Conservation (phyloP, 2,888 invertebrate species). For the Volucella zonaria region DNA sequence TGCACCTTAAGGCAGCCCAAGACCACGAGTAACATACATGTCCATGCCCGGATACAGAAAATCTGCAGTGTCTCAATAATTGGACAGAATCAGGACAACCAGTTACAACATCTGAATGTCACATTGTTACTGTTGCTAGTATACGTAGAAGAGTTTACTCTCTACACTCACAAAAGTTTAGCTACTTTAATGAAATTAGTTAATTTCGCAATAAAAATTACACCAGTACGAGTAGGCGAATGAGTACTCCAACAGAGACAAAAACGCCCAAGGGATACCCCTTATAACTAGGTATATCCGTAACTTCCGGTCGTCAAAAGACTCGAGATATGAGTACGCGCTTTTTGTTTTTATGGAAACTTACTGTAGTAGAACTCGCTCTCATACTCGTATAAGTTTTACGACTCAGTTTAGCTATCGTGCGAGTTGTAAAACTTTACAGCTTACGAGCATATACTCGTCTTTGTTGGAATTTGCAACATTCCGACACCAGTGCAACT, state of each 20-base stretch:
- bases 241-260: neutral
- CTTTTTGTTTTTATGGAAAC: constrained; percentile 45
- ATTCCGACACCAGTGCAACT: constrained; percentile 22
- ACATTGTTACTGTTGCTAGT: constrained; percentile 6
- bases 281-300: constrained; percentile 9
- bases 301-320: constrained; percentile 12
- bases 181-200: constrained; percentile 34
- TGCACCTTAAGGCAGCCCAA: neutral
- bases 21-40: neutral
- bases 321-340: constrained; percentile 11
- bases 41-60: constrained; percentile 14
- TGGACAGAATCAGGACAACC: constrained; percentile 42
- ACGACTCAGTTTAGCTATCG: constrained; percentile 32
- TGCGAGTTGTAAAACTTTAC: constrained; percentile 53
- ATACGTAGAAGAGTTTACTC: neutral
- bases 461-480: constrained; percentile 50
- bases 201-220: constrained; percentile 49
- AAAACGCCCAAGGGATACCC: neutral
- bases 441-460: constrained; percentile 9
- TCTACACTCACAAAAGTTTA: neutral
- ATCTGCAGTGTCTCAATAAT: constrained; percentile 53
- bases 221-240: constrained; percentile 24
- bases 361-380: neutral
- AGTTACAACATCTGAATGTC: constrained; percentile 18
- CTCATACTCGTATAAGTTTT: constrained; percentile 31